Evolutionary conservation across 2,113 vertebrate genomes (phyloP).

Genomic region (Paedocypris sp.): DNA sequence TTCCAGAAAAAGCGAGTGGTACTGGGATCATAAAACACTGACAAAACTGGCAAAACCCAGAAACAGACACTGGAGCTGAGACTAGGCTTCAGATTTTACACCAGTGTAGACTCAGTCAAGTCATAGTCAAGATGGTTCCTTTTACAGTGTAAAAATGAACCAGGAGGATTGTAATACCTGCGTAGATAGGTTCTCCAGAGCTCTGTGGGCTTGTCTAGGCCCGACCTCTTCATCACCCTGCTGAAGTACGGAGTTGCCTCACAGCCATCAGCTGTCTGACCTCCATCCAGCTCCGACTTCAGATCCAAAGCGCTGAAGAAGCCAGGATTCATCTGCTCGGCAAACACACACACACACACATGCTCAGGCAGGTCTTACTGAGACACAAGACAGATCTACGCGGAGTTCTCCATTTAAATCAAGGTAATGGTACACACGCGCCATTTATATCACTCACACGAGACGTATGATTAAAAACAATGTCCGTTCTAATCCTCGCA

Average conservation of each 20-base stretch:
- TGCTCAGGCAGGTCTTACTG: slow-evolving; percentile 2
- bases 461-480: slow-evolving; percentile 55
- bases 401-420: slow-evolving; percentile 49
- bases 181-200: slow-evolving; percentile 92
- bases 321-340: slow-evolving; percentile 74
- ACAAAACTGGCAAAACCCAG: too few relatives aligned
- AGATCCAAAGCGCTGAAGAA: slow-evolving; percentile 76
- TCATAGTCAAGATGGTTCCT: too few relatives aligned
- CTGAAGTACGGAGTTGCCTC: slow-evolving; percentile 76
- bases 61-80: slow-evolving; percentile 20
- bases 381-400: slow-evolving; percentile 1
- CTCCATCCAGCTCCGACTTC: slow-evolving; percentile 75
- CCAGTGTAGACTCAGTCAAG: too few relatives aligned
- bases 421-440: slow-evolving; percentile 51
- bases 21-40: too few relatives aligned
- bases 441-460: slow-evolving; percentile 52
- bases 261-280: slow-evolving; percentile 49
- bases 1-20: slow-evolving; percentile 20
- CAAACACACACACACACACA: slow-evolving; percentile 36
- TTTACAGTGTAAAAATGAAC: too few relatives aligned
- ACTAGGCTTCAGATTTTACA: too few relatives aligned
- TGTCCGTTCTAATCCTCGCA: slow-evolving; percentile 61
- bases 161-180: slow-evolving; percentile 59
- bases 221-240: slow-evolving; percentile 75
- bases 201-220: slow-evolving; percentile 74